Evolutionary conservation across 1,140 invertebrate species (phyloP).

Genomic region (Drosophila simulans): DNA sequence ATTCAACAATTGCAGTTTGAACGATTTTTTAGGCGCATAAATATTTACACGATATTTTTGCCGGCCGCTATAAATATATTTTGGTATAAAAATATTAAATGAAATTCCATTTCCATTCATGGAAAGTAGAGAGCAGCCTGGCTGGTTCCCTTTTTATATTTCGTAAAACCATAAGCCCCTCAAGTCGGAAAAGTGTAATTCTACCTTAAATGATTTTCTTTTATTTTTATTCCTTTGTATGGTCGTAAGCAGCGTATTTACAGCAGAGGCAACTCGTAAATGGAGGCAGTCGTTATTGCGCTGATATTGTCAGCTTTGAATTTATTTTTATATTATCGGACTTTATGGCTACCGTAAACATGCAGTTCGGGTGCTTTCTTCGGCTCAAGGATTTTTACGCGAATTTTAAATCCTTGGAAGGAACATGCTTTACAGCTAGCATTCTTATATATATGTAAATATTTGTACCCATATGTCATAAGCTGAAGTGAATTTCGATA

Average conservation of each 20-base stretch:
- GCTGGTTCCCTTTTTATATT: neutral
- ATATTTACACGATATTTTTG: neutral
- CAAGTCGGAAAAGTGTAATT: neutral
- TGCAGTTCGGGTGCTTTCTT: constrained; percentile 7
- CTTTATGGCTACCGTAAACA: constrained; percentile 50
- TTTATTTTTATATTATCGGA: constrained; percentile 54
- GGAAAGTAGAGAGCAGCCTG: neutral
- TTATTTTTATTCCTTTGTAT: constrained; percentile 1
- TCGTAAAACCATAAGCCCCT: neutral
- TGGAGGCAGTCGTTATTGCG: constrained; percentile 1
- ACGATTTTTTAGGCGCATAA: neutral
- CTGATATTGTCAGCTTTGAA: constrained; percentile 31
- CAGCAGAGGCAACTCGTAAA: constrained; percentile 31
- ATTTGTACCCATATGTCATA: constrained; percentile 12
- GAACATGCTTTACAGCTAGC: neutral
- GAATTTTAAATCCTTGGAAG: constrained; percentile 26
- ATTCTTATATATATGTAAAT: constrained; percentile 32
- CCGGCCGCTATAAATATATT: neutral
- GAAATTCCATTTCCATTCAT: no score
- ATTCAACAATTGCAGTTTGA: constrained; percentile 7
- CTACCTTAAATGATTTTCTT: constrained; percentile 9
- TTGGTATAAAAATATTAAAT: neutral
- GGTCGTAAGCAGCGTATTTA: constrained; percentile 8
- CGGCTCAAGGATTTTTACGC: constrained; percentile 5
- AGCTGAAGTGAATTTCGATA: constrained; percentile 4